phyloP scores from a whole-genome alignment of 2,113 vertebrate genomes.

The Hippolais icterina region DNA sequence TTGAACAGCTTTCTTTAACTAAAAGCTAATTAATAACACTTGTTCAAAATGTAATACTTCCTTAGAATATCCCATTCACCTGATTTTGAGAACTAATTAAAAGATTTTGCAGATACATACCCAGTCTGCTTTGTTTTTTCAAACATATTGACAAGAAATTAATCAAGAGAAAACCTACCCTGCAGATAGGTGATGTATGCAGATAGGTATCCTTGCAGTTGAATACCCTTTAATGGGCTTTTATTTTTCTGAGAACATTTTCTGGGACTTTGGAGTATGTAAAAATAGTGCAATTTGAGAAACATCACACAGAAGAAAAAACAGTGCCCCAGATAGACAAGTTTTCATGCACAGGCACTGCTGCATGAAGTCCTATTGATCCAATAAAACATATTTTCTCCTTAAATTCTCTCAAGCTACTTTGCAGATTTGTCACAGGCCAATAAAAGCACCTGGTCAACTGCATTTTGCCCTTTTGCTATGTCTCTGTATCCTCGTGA shows the following conservation, averaged over 20 bases:
- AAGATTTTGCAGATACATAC: neutral
- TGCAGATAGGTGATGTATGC: neutral
- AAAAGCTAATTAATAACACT: neutral
- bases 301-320: neutral
- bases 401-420: neutral
- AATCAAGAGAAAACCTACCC: neutral
- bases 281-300: conserved; percentile 8
- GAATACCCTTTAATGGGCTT: neutral
- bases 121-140: neutral
- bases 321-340: neutral
- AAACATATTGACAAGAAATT: neutral
- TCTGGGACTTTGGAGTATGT: neutral
- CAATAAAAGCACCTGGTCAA: neutral
- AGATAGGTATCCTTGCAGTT: neutral
- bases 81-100: neutral
- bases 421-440: neutral
- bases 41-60: neutral
- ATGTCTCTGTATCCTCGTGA: neutral
- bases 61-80: neutral
- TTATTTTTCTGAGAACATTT: neutral
- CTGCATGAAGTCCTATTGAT: neutral
- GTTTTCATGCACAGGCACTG: neutral
- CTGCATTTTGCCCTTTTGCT: neutral
- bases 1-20: neutral
- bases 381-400: neutral